Conservation (phyloP, 2,888 invertebrate genomes). For the Apeira syringaria region DNA sequence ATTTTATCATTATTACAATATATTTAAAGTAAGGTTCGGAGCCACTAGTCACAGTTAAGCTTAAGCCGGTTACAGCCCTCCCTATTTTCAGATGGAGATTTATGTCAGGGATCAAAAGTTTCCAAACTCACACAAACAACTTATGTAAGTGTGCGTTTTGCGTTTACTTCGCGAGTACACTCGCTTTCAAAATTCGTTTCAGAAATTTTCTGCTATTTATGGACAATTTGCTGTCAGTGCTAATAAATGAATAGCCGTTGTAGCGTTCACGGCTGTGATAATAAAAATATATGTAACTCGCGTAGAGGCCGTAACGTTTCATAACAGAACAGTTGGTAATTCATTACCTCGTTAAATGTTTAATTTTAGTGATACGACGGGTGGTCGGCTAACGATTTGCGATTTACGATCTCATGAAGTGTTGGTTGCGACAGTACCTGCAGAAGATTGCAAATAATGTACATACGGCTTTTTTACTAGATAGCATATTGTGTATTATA, state of each 20-base stretch:
- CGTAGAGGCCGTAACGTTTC: slow-evolving; percentile 53
- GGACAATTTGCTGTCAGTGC: slow-evolving; percentile 58
- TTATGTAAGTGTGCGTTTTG: slow-evolving; percentile 42
- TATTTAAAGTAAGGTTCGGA: slow-evolving; percentile 77
- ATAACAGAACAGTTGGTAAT: slow-evolving; percentile 57
- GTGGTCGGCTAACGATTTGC: slow-evolving; percentile 48
- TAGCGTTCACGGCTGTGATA: slow-evolving; percentile 48
- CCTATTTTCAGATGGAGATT: slow-evolving; percentile 83
- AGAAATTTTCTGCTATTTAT: slow-evolving; percentile 52
- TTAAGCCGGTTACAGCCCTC: slow-evolving; percentile 82
- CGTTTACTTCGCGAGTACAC: slow-evolving; percentile 29
- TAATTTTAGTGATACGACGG: slow-evolving; percentile 62
- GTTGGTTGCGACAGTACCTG: slow-evolving; percentile 50
- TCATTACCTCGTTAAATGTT: slow-evolving; percentile 67
- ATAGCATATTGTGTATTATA: slow-evolving; percentile 21
- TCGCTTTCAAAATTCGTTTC: slow-evolving; percentile 54
- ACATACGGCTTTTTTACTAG: slow-evolving; percentile 43
- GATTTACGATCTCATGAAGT: slow-evolving; percentile 59
- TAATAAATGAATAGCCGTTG: slow-evolving; percentile 61
- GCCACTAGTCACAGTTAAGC: slow-evolving; percentile 81
- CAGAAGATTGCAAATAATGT: slow-evolving; percentile 44
- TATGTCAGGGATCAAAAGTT: slow-evolving; percentile 83
- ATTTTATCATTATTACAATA: slow-evolving; percentile 82
- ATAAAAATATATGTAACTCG: slow-evolving; percentile 59
- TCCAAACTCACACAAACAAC: slow-evolving; percentile 61